Percentiles rank a stretch among this genome's conserved stretches.
Evolutionary conservation across 2,888 invertebrate genomes (phyloP).

Genomic region (Coecobrya sp.): DNA sequence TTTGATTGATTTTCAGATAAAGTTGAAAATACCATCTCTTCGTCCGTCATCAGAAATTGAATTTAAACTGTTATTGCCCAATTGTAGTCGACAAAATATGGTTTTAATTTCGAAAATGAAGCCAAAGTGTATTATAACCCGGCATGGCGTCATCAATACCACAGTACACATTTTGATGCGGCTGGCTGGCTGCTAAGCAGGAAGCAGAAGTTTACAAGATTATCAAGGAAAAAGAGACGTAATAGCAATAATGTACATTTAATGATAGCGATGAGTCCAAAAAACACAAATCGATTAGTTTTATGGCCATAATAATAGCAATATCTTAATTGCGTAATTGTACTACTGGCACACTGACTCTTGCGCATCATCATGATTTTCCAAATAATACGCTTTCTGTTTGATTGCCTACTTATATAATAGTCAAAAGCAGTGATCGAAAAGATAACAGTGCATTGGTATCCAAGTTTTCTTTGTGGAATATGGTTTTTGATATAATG

Average conservation of each 20-base stretch:
- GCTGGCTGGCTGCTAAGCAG: slow-evolving; percentile 65
- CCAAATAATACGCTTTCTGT: slow-evolving; percentile 1
- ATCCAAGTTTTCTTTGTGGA: slow-evolving; percentile 41
- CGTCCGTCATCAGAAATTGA: slow-evolving; percentile 28
- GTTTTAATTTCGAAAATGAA: slow-evolving; percentile 39
- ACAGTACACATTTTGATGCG: background rate
- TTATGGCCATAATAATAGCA: slow-evolving; percentile 72
- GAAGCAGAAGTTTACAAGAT: slow-evolving; percentile 60
- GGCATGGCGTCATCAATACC: slow-evolving; percentile 44
- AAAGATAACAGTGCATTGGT: background rate
- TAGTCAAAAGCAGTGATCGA: background rate
- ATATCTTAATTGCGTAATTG: slow-evolving; percentile 78
- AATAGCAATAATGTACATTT: slow-evolving; percentile 63
- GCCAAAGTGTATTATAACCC: background rate
- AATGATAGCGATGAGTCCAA: slow-evolving; percentile 61
- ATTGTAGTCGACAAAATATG: slow-evolving; percentile 16
- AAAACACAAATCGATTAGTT: slow-evolving; percentile 75
- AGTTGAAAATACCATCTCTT: background rate
- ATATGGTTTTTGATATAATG: slow-evolving; percentile 38
- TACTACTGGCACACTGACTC: slow-evolving; percentile 42
- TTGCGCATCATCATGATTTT: slow-evolving; percentile 30
- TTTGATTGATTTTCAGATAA: slow-evolving; percentile 59
- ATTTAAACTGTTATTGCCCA: slow-evolving; percentile 13
- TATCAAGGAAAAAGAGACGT: slow-evolving; percentile 53
- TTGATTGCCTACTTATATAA: slow-evolving; percentile 21